Evolutionary conservation across 2,797 vertebrate genomes (phyloP), one percentile per base, ranked within the genome.

Genomic region (Molossus molossus): DNA sequence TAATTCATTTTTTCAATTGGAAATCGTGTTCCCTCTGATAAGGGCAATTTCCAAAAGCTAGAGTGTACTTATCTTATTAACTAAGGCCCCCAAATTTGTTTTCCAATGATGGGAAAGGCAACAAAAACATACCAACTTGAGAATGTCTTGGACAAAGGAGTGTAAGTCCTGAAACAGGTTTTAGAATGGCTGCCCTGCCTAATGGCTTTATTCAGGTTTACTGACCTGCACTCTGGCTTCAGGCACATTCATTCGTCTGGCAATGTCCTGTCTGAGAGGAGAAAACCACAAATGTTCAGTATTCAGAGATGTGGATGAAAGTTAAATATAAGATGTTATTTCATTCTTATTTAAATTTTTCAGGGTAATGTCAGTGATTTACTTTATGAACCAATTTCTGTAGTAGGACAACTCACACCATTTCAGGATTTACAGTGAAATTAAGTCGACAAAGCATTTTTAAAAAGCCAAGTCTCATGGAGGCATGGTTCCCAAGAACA

Each of bases 221-320:
- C 98, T 97, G 94, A 99, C 98, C 98, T 99, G 98, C 21, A 99
- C 98, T 80, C 98, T 98, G n/a, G 97, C 97, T 95, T 98, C 99
- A 20, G 98, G 97, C 93, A 99, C 97, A 90, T 98, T 97, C 12
- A 98, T 95, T 40, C 92, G 94, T 96, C 97, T 55, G 0, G 98
- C 98, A 94, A 99, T 97, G 94, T 98, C 98, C 94, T 98, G 97
- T 91, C 98, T 99, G 97, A 65, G 87, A 87, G 70, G 60, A n/a
- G 62, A 96, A 96, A 96, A 77, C 17, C 20, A 95, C 20, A 84
- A 23, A 82, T 70, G 45, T 92, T 87, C 64, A 88, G 60, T 20
- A 81, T 37, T 48, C 48, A 27, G 45, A 55, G 70, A 50, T 70
- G 37, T 37, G 58, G 45, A 84, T 77, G 97, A 45, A 85, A 80